phyloP scores from a whole-genome alignment of 2,888 invertebrate genomes.

The Graphium colonna region DNA sequence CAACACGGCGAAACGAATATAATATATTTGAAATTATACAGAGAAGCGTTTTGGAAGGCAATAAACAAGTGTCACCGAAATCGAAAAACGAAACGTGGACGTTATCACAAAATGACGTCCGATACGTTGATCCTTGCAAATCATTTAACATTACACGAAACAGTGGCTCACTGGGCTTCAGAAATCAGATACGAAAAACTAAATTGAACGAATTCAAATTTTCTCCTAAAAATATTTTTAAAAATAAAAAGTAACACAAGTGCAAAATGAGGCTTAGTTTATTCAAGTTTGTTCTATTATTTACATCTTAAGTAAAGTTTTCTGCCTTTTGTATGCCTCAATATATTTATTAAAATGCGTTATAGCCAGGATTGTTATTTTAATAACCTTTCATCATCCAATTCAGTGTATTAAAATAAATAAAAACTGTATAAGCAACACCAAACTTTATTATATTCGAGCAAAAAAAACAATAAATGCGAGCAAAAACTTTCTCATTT shows the following conservation, averaged over 20 bases:
- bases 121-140: constrained; percentile 24
- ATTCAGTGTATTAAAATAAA: constrained; percentile 10
- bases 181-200: constrained; percentile 31
- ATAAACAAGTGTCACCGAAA: constrained; percentile 20
- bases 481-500: constrained; percentile 42
- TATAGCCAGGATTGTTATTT: no score
- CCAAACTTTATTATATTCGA: constrained; percentile 59
- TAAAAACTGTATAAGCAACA: constrained; percentile 55
- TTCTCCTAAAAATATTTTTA: constrained; percentile 11
- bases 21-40: no score
- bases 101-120: constrained; percentile 37
- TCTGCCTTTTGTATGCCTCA: no score
- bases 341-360: no score
- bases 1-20: no score
- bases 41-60: constrained; percentile 33
- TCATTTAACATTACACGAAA: constrained; percentile 35
- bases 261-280: not conserved
- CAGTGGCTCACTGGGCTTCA: constrained; percentile 23
- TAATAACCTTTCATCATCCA: not conserved
- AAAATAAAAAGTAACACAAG: constrained; percentile 1
- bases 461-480: constrained; percentile 55
- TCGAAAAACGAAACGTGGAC: constrained; percentile 54
- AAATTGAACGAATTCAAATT: constrained; percentile 22
- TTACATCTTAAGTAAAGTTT: not conserved
- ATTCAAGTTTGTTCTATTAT: not conserved